Conservation (phyloP, 1,140 invertebrate genomes). For the Notospermus geniculatus region DNA sequence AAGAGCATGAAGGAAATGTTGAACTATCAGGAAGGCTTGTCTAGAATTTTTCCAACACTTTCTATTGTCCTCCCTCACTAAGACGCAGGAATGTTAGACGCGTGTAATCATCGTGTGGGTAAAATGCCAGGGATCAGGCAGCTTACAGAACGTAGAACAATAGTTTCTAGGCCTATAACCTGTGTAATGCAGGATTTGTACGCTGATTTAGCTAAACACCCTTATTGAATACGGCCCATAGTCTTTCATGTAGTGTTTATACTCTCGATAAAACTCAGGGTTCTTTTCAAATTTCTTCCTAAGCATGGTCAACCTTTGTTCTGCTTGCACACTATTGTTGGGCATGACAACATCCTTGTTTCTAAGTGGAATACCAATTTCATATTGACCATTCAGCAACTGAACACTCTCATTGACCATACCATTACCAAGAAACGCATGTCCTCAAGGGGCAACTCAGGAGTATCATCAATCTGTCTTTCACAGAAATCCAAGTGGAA, state of each 20-base stretch:
- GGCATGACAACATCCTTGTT: neutral
- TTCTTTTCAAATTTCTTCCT: neutral
- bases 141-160: no score
- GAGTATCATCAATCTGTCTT: neutral
- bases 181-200: no score
- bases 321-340: neutral
- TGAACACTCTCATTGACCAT: neutral
- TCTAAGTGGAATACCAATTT: neutral
- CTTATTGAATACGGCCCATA: no score
- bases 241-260: conserved; percentile 3
- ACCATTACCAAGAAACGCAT: neutral
- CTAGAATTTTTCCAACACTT: no score
- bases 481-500: neutral
- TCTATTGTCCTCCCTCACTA: no score
- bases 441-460: neutral
- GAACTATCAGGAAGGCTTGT: no score
- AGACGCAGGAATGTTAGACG: no score
- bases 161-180: no score
- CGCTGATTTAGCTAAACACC: no score
- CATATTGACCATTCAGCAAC: neutral
- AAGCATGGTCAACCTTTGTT: neutral
- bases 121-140: no score
- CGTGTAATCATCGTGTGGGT: no score
- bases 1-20: no score
- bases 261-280: conserved; percentile 1